phyloP scores from a whole-genome alignment of 2,113 vertebrate species.

The Oryzias celebensis region DNA sequence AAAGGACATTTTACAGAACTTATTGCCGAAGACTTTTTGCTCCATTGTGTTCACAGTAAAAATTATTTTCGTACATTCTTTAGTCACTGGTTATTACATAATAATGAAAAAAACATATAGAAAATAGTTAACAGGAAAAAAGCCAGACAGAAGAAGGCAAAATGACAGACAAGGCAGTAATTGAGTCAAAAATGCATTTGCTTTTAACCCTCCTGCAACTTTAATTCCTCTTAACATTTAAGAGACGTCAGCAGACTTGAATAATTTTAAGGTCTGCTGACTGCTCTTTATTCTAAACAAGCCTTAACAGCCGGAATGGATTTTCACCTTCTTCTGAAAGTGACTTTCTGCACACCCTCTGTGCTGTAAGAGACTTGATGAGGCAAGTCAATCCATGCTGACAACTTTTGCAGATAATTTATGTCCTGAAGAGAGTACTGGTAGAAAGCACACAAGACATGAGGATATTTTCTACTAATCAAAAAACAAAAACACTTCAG shows the following conservation, averaged over 20 bases:
- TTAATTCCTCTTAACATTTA: conserved; percentile 52
- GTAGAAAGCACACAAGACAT: conserved; percentile 2
- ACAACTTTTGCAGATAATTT: conserved; percentile 34
- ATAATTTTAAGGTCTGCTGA: conserved; percentile 53
- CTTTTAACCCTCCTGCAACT: conserved; percentile 37
- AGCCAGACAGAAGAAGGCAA: conserved; percentile 2
- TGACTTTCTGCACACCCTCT: conserved; percentile 31
- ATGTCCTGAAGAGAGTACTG: conserved; percentile 16
- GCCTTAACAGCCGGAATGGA: conserved; percentile 27
- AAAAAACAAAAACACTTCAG: no score
- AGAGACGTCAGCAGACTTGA: conserved; percentile 27
- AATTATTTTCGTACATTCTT: not conserved
- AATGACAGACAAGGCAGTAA: conserved; percentile 31
- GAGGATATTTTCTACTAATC: conserved; percentile 15
- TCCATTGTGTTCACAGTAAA: no score
- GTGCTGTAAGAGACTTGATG: conserved; percentile 33
- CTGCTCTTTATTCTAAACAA: conserved; percentile 25
- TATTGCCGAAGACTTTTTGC: no score
- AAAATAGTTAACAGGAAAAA: conserved; percentile 7
- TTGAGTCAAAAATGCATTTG: conserved; percentile 31
- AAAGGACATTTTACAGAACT: no score
- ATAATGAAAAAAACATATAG: not conserved
- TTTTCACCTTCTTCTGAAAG: conserved; percentile 39
- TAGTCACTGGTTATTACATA: conserved; percentile 3
- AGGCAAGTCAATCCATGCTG: conserved; percentile 18